These are phyloP conservation scores for Sorex maritimensis DNA, from an alignment of 2,797 vertebrate species.

Conservation along the genomic window DNA sequence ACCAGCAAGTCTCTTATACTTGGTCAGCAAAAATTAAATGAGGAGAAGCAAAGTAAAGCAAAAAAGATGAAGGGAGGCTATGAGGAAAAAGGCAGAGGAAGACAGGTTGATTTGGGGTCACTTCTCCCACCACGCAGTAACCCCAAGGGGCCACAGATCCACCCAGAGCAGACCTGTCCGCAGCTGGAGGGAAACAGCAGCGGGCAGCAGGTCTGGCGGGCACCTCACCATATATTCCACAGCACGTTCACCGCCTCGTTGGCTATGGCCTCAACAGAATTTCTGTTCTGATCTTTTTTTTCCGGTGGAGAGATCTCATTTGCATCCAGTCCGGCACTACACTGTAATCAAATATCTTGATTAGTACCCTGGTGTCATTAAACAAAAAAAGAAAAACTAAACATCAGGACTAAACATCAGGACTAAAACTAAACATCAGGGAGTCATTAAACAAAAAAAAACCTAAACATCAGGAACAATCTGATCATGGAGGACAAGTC, in stretches of 20 bases:
- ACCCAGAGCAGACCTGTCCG: background rate
- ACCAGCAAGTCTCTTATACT: background rate
- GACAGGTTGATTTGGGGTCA: background rate
- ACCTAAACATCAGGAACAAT: constrained; percentile 46
- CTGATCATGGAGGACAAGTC: background rate
- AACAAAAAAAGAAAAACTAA: constrained; percentile 73
- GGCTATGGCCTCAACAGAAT: constrained; percentile 93
- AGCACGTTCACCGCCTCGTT: constrained; percentile 97
- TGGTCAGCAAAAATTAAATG: background rate
- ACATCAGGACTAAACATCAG: constrained; percentile 47
- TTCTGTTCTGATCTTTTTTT: constrained; percentile 90
- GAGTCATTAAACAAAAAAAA: constrained; percentile 71
- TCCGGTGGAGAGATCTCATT: constrained; percentile 86
- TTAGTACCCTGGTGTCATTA: constrained; percentile 67
- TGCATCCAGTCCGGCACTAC: constrained; percentile 92
- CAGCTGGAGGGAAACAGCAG: background rate
- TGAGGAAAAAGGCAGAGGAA: background rate
- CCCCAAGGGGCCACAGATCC: background rate
- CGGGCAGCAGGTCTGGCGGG: background rate
- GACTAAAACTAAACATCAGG: constrained; percentile 49
- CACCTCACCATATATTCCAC: constrained; percentile 98
- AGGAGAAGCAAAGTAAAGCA: background rate
- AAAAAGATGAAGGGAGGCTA: background rate
- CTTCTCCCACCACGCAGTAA: too few relatives aligned
- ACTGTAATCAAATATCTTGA: constrained; percentile 90